Conservation (phyloP, 2,888 invertebrate species). For the Linnaemya vulpina region DNA sequence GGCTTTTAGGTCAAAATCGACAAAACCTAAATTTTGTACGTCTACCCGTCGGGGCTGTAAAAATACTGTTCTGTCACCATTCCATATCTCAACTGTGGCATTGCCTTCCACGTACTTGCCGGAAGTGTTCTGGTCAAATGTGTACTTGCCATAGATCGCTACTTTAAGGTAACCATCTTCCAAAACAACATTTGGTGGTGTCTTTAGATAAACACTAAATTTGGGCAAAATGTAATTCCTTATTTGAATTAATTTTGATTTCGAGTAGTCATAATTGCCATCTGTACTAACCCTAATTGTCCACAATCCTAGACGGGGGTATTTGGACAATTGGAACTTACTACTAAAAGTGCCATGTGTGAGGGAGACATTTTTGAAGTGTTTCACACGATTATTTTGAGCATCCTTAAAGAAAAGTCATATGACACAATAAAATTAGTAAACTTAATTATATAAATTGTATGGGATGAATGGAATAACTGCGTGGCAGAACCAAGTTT, state of each 20-base stretch:
- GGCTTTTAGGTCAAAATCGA: constrained; percentile 85
- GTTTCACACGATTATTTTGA: constrained; percentile 90
- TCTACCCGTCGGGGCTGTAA: constrained; percentile 89
- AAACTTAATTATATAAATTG: too few species aligned
- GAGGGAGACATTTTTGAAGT: constrained; percentile 88
- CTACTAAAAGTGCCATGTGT: constrained; percentile 90
- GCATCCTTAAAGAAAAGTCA: constrained; percentile 85
- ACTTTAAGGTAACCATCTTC: constrained; percentile 88
- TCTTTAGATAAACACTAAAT: constrained; percentile 93
- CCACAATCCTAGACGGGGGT: constrained; percentile 95
- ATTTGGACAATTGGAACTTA: constrained; percentile 90
- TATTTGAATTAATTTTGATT: constrained; percentile 84
- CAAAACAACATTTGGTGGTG: constrained; percentile 91
- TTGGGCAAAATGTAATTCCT: constrained; percentile 96
- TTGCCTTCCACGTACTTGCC: constrained; percentile 94
- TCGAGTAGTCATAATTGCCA: constrained; percentile 65
- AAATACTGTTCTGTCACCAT: constrained; percentile 78
- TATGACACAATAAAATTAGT: not conserved
- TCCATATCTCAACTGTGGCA: constrained; percentile 84
- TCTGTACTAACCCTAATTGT: constrained; percentile 88
- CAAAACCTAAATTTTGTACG: constrained; percentile 87
- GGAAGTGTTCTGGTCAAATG: constrained; percentile 83
- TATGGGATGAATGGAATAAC: too few species aligned
- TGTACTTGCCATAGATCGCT: constrained; percentile 85
- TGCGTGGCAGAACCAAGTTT: too few species aligned